phyloP scores from a whole-genome alignment of 30 jellyfish, hydroid and myxozoan species.

The Morbakka virulenta region DNA sequence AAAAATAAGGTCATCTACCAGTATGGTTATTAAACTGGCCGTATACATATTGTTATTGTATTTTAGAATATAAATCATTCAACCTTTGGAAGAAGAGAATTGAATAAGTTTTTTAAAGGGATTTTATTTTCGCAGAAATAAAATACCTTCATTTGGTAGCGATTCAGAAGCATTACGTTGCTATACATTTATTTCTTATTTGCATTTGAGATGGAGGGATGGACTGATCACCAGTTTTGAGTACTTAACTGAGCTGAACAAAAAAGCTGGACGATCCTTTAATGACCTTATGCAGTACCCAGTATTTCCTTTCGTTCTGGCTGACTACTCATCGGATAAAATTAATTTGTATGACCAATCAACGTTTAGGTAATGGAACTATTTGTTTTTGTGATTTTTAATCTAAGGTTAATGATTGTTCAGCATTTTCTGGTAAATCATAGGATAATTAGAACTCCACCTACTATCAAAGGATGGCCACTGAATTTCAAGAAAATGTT shows the following conservation, averaged over 20 bases:
- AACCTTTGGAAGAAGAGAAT: not conserved
- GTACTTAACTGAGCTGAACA: slow-evolving; percentile 88
- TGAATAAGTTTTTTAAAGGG: not conserved
- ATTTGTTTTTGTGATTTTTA: not conserved
- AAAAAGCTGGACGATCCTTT: slow-evolving; percentile 97
- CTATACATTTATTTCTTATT: not conserved
- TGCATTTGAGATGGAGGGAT: slow-evolving; percentile 81
- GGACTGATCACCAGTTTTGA: slow-evolving; percentile 84
- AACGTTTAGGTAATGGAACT: slow-evolving; percentile 79
- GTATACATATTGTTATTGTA: not conserved
- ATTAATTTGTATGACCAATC: slow-evolving; percentile 64
- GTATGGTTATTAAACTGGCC: too few species aligned
- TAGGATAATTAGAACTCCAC: not conserved
- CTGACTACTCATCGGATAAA: slow-evolving; percentile 67
- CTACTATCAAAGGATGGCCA: too few species aligned
- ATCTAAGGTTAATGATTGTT: not conserved
- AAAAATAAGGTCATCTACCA: too few species aligned
- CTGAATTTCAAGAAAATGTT: too few species aligned
- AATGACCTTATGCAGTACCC: slow-evolving; percentile 98
- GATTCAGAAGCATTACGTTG: not conserved
- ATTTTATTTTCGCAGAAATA: too few species aligned
- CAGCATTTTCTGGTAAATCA: not conserved
- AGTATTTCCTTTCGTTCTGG: slow-evolving; percentile 88
- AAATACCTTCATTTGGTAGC: not conserved
- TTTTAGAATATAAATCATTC: too few species aligned